These are phyloP conservation scores for Leptopilina clavipes DNA, from an alignment of 1,140 invertebrate genomes.

Conservation along the genomic window DNA sequence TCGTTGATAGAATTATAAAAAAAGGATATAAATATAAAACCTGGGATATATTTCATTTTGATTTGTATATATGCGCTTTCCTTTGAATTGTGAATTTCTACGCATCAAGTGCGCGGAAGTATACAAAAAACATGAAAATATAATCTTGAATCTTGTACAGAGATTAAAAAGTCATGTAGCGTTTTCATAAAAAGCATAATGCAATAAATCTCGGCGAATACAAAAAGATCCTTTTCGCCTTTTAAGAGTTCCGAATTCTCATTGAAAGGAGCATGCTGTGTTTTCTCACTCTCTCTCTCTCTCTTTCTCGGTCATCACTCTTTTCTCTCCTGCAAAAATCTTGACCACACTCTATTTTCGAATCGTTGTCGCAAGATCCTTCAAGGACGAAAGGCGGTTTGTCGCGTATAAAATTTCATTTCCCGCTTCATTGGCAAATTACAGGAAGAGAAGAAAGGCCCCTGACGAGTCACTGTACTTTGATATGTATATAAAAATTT, in stretches of 20 bases:
- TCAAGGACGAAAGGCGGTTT: background rate
- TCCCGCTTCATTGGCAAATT: background rate
- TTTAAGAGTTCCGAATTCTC: slow-evolving; percentile 3
- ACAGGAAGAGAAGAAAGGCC: background rate
- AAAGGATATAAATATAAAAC: background rate
- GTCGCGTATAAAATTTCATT: slow-evolving; percentile 1
- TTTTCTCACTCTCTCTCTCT: background rate
- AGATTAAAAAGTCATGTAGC: slow-evolving; percentile 16
- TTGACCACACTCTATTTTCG: background rate
- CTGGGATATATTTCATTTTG: background rate
- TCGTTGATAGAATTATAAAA: no score
- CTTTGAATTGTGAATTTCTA: slow-evolving; percentile 2
- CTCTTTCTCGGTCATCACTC: background rate
- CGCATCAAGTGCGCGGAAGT: background rate
- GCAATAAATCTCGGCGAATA: background rate
- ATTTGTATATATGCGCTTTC: slow-evolving; percentile 3
- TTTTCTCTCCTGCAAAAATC: background rate
- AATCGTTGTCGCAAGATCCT: background rate
- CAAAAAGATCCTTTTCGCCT: slow-evolving; percentile 9
- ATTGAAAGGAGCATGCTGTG: slow-evolving; percentile 6
- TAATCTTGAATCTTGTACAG: background rate
- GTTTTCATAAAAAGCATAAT: background rate
- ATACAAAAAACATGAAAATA: background rate
- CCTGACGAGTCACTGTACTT: background rate
- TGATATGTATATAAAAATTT: background rate